These are phyloP conservation scores for Nemotelus pantherinus DNA, from an alignment of 2,888 invertebrate genomes.

Conservation along the genomic window DNA sequence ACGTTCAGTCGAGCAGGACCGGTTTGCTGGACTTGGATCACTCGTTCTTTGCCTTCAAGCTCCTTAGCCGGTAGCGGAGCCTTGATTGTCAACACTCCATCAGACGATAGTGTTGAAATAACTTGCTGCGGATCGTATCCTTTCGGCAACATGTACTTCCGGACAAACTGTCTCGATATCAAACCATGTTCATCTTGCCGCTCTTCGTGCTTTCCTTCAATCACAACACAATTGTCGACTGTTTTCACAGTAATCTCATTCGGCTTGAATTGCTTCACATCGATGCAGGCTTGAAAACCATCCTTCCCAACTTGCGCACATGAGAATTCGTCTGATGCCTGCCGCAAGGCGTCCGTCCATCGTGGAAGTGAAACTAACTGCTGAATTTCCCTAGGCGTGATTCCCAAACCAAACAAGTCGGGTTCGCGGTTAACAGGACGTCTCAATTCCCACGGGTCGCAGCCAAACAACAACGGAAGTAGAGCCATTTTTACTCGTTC, in stretches of 20 bases:
- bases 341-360: conserved; percentile 36
- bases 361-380: conserved; percentile 56
- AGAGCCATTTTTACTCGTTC: not conserved
- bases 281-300: conserved; percentile 76
- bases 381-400: conserved; percentile 59
- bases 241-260: conserved; percentile 84
- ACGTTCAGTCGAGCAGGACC: conserved; percentile 65
- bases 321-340: not conserved
- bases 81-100: conserved; percentile 75
- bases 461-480: conserved; percentile 23
- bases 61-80: conserved; percentile 67
- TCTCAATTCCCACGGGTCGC: conserved; percentile 21
- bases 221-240: conserved; percentile 74
- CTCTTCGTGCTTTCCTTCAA: conserved; percentile 81
- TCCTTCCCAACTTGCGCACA: conserved; percentile 68
- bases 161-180: conserved; percentile 77
- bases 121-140: conserved; percentile 79
- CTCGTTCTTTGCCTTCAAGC: conserved; percentile 62
- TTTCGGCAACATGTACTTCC: conserved; percentile 78
- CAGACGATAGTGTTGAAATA: conserved; percentile 76
- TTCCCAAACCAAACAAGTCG: conserved; percentile 58
- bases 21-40: conserved; percentile 70
- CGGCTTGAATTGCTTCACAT: conserved; percentile 80
- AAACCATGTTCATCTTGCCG: conserved; percentile 77
- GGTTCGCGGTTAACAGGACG: conserved; percentile 35